Percentiles rank a stretch among this genome's conserved stretches.
Evolutionary conservation across 2,797 vertebrate species (phyloP).

Genomic region (Furcifer pardalis): DNA sequence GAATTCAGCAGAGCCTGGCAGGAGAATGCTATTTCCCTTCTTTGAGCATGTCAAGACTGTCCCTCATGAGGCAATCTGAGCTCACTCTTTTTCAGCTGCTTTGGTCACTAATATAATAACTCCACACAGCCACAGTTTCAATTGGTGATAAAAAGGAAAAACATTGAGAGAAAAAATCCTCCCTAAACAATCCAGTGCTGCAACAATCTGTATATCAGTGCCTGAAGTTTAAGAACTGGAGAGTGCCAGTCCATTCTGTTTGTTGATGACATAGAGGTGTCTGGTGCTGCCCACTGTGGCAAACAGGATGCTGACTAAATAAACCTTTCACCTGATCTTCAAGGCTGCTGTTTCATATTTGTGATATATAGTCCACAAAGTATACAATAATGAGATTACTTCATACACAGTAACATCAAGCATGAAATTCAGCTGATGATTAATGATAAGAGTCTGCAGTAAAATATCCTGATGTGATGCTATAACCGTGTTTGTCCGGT

Average conservation of each 20-base stretch:
- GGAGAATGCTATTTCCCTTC: neutral
- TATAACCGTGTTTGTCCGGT: slow-evolving; percentile 3
- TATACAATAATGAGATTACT: slow-evolving; percentile 25
- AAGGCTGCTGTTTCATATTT: neutral
- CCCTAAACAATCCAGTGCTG: no score
- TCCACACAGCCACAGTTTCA: neutral
- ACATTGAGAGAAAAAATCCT: no score
- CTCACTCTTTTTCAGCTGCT: no score
- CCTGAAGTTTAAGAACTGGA: no score
- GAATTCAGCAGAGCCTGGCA: neutral
- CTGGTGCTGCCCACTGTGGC: neutral
- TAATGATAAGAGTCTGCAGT: neutral
- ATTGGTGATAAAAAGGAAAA: no score
- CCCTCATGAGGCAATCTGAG: no score
- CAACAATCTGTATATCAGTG: no score
- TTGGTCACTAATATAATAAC: no score
- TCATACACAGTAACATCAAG: neutral
- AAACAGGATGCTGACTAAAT: neutral
- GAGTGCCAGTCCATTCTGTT: neutral
- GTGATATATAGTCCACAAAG: neutral
- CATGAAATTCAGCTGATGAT: slow-evolving; percentile 26
- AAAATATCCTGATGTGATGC: slow-evolving; percentile 23
- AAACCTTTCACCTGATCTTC: neutral
- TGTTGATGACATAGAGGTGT: neutral
- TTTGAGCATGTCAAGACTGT: no score